These are phyloP conservation scores for Lampropteryx suffumata DNA, from an alignment of 2,888 invertebrate genomes.

Conservation along the genomic window DNA sequence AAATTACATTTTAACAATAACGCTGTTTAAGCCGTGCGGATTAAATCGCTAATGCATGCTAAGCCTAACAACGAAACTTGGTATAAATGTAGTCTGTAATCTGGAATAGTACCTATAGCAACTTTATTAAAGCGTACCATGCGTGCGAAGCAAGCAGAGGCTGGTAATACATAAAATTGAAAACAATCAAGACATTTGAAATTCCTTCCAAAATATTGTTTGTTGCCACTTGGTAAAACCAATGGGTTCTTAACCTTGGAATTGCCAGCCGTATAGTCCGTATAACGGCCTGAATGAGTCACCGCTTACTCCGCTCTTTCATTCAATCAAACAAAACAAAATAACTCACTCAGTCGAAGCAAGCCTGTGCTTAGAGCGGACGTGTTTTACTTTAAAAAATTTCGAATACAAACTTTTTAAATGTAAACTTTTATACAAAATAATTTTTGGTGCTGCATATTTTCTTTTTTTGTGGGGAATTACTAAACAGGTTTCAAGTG, in stretches of 20 bases:
- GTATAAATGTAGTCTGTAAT: no score
- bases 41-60: no score
- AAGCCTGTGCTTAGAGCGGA: conserved; percentile 12
- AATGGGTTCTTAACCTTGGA: conserved; percentile 5
- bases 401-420: conserved; percentile 16
- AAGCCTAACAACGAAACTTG: no score
- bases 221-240: conserved; percentile 6
- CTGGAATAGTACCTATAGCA: no score
- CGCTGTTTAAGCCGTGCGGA: no score
- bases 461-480: neutral
- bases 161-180: no score
- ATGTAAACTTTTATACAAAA: no score
- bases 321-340: conserved; percentile 19
- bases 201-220: neutral
- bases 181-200: no score
- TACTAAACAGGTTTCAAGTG: neutral
- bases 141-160: no score
- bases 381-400: conserved; percentile 8
- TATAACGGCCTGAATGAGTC: conserved; percentile 15
- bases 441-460: neutral
- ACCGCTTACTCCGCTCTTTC: conserved; percentile 5
- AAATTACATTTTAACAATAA: no score
- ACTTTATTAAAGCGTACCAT: no score
- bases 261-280: neutral
- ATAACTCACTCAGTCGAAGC: conserved; percentile 26